These are phyloP conservation scores for Philaethria dido DNA, from an alignment of 2,888 invertebrate genomes.

Conservation along the genomic window DNA sequence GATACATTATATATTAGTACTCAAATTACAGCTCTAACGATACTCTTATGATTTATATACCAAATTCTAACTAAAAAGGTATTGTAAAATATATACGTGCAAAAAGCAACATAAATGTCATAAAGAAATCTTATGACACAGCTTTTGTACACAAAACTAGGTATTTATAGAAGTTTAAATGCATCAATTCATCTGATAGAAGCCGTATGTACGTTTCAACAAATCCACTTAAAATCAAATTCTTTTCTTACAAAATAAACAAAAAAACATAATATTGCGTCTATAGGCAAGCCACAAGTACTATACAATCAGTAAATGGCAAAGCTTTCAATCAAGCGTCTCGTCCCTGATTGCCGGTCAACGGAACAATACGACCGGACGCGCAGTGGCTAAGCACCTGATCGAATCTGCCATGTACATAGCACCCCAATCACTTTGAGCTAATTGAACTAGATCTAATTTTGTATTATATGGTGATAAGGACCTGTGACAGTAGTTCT, in stretches of 20 bases:
- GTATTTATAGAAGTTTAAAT: too few species aligned
- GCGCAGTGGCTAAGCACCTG: constrained; percentile 35
- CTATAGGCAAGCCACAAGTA: constrained; percentile 3
- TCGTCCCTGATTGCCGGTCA: constrained; percentile 28
- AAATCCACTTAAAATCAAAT: too few species aligned
- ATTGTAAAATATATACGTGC: too few species aligned
- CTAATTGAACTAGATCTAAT: constrained; percentile 36
- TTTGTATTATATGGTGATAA: neutral
- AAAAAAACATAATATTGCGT: too few species aligned
- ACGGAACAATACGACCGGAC: constrained; percentile 39
- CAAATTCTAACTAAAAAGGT: too few species aligned
- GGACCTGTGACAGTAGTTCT: neutral
- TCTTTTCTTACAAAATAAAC: neutral
- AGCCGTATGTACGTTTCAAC: neutral
- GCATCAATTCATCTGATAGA: too few species aligned
- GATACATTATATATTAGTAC: too few species aligned
- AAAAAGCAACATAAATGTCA: too few species aligned
- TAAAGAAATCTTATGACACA: too few species aligned
- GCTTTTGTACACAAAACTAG: too few species aligned
- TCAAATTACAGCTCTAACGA: too few species aligned
- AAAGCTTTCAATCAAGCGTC: constrained; percentile 30
- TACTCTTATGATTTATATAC: too few species aligned
- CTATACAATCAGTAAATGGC: constrained; percentile 27
- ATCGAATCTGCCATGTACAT: constrained; percentile 45
- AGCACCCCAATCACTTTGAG: constrained; percentile 36